These are phyloP conservation scores for Burhinus oedicnemus DNA, from an alignment of 2,113 vertebrate species.

Conservation along the genomic window DNA sequence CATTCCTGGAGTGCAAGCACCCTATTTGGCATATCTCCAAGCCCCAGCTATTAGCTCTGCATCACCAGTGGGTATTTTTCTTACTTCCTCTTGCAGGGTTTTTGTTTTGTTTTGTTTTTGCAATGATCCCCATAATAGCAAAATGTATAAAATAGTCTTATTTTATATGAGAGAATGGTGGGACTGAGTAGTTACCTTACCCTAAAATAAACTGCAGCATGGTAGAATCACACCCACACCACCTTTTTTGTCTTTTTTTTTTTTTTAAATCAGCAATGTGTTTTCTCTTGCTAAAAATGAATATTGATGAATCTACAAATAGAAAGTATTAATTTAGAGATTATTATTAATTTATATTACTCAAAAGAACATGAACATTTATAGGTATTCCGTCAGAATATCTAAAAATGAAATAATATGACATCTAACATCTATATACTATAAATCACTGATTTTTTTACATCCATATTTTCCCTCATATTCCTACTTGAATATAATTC, in stretches of 20 bases:
- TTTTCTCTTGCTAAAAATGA: constrained; percentile 17
- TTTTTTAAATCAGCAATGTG: neutral
- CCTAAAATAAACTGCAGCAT: neutral
- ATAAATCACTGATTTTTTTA: constrained; percentile 54
- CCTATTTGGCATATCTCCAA: neutral
- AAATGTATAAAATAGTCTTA: neutral
- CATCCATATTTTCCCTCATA: constrained; percentile 39
- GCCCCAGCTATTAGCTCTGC: neutral
- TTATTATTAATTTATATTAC: constrained; percentile 28
- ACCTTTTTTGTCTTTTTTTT: neutral
- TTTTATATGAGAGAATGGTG: neutral
- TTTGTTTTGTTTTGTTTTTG: neutral
- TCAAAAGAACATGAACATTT: constrained; percentile 27
- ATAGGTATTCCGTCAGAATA: neutral
- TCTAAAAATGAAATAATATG: constrained; percentile 31
- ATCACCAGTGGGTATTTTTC: constrained; percentile 3
- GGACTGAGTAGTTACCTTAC: neutral
- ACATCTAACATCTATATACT: constrained; percentile 31
- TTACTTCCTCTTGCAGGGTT: neutral
- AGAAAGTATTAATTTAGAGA: constrained; percentile 31
- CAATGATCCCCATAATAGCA: neutral
- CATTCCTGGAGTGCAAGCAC: constrained; percentile 55
- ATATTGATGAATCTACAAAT: neutral
- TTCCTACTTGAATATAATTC: constrained; percentile 62
- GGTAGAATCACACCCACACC: neutral